Base-by-base conservation (phyloP, 37 sponge, comb jelly and placozoan species). In the Spongilla lacustris region DNA sequence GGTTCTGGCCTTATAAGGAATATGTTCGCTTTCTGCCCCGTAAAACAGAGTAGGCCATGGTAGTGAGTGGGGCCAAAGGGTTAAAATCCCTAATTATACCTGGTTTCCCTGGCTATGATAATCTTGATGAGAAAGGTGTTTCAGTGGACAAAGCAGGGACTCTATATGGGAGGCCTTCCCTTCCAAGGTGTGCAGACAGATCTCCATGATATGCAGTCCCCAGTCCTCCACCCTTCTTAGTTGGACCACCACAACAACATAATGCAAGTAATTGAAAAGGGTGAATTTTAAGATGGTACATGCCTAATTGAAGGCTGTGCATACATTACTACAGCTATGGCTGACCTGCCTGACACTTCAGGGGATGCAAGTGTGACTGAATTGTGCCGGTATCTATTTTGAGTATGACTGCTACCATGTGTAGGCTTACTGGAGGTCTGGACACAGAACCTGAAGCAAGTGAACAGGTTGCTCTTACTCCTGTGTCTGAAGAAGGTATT, bases 161-260 rank as follows among this genome's bases (percentile, higher is more conserved):
- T 4, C 32, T 91, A 37, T 94, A 36, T 94, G 89, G 89, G 95
- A 94, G 35, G 95, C 91, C 0, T 89, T 69, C 82, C 35, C 67
- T n/a, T 68, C 92, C 19, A 80, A 77, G 77, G 78, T 80, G 66
- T 78, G 77, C 25, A 68, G 92, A 22, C 95, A n/a, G 86, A 82
- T 94, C n/a, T 86, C 82, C 41, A 33, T 81, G 19, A 28, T 91
- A 23, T n/a, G n/a, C 87, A 85, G 46, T 72, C n/a, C 76, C 28
- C 69, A 86, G 13, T 25, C 81, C n/a, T 78, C 82, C 11, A 78
- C 77, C 29, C 78, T 35, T 24, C n/a, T n/a, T n/a, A n/a, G n/a
- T 32, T 86, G n/a, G 81, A 85, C 50, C 82, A 69, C 24, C 91
- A 91, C 68, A 28, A 76, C 26, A 50, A 75, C 30, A 71, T 86